phyloP scores from a whole-genome alignment of 2,113 vertebrate genomes.

The Lynx canadensis region DNA sequence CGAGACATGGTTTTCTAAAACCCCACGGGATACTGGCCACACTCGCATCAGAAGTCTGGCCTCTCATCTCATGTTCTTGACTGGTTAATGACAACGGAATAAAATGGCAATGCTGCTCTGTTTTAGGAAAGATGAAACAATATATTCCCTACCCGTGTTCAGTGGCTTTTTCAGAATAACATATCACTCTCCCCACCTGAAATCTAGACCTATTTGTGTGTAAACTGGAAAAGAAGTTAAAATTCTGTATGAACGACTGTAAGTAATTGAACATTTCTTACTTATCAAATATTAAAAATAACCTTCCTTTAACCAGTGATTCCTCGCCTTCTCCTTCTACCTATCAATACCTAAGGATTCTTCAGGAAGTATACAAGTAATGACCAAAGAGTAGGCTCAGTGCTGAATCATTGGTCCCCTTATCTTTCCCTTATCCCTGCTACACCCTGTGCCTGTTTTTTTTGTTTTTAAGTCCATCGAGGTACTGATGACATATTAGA shows the following conservation, averaged over 20 bases:
- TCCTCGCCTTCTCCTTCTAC: background rate
- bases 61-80: background rate
- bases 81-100: background rate
- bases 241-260: background rate
- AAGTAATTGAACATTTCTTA: background rate
- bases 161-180: background rate
- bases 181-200: background rate
- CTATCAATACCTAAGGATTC: background rate
- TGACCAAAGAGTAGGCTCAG: background rate
- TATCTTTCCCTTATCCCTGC: background rate
- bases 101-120: background rate
- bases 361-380: background rate
- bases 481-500: background rate
- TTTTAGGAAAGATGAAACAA: background rate
- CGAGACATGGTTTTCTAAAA: background rate
- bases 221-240: slow-evolving; percentile 22
- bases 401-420: background rate
- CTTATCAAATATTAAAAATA: background rate
- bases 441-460: background rate
- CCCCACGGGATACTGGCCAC: background rate
- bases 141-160: background rate
- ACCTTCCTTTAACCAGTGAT: background rate
- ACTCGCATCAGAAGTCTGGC: background rate
- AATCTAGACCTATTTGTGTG: background rate
- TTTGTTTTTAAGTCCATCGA: background rate